Evolutionary conservation across 2,888 invertebrate genomes (phyloP).

Genomic region (Tupiocoris notatus): DNA sequence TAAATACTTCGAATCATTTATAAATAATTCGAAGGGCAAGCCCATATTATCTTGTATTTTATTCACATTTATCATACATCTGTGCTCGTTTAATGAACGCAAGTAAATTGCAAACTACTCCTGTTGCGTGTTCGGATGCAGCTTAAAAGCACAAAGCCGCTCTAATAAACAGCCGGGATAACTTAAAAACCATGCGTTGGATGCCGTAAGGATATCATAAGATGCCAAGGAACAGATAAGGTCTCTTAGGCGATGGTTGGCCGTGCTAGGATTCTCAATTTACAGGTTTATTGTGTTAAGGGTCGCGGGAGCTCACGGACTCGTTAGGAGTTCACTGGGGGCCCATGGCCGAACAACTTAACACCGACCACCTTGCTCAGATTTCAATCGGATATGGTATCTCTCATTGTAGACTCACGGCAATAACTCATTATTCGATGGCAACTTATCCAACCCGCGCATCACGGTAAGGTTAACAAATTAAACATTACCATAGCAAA

Average conservation of each 20-base stretch:
- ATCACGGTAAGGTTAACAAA: no score
- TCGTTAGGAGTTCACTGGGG: conserved; percentile 18
- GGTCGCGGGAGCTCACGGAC: background rate
- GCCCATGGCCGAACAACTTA: background rate
- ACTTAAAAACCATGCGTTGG: background rate
- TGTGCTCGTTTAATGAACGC: background rate
- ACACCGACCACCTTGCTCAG: conserved; percentile 32
- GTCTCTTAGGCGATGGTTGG: no score
- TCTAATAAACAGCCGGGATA: background rate
- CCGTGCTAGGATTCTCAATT: conserved; percentile 26
- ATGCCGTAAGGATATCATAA: background rate
- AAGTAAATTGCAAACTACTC: background rate
- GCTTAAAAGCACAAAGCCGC: background rate
- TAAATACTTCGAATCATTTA: no score
- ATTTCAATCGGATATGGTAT: conserved; percentile 23
- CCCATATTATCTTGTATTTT: no score
- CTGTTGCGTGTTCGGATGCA: background rate
- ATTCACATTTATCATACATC: no score
- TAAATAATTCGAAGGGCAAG: no score
- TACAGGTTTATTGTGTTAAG: conserved; percentile 29
- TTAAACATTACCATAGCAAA: background rate
- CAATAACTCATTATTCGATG: conserved; percentile 12
- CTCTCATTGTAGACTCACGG: background rate
- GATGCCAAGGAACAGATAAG: background rate
- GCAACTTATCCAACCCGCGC: background rate